Base-by-base conservation (phyloP, 92 coral and sea anemone genomes). In the Parazoanthus swiftii region DNA sequence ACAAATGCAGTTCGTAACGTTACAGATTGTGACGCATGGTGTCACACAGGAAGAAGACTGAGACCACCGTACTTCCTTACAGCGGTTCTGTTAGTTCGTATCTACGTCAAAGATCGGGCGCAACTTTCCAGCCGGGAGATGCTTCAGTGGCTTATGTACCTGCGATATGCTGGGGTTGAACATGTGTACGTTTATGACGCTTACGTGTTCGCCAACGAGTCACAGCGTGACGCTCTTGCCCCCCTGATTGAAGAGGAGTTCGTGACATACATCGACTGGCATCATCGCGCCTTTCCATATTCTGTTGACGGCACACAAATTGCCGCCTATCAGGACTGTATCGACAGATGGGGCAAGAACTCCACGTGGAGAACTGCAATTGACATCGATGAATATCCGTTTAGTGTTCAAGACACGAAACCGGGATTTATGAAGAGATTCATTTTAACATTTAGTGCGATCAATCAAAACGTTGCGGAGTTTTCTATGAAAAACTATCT, bases 141-240 rank as follows among this genome's bases (percentile, higher is more conserved):
- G 51, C 51, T 46, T 9, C 51, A 46, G 51, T 46, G 51, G 51
- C 51, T 46, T 6, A 46, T 46, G 51, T 46, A 46, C 51, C 51
- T 46, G 51, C 51, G 51, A 46, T 92, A 90, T 80, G 93, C 95
- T 29, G 95, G 95, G 6, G 81, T 92, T 77, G 91, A 92, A 42
- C 95, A 92, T 77, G 95, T 92, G 79, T 92, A 79, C 38, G 74
- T 92, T 35, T 92, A 92, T 82, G 95, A 92, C 63, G 93, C 95
- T 2, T 92, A 90, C 76, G 91, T 90, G 56, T 71, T 29, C 2
- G 81, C 76, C 37, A 88, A 88, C 29, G 95, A 92, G 79, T 92
- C 95, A 8, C 95, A 90, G 74, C 76, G 77, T 82, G 46, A 90
- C 77, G 93, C 90, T 37, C 91, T 92, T 1, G 77, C 43, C 11